Evolutionary conservation across 1,140 invertebrate genomes (phyloP).

Genomic region (Pristionchus pacificus): DNA sequence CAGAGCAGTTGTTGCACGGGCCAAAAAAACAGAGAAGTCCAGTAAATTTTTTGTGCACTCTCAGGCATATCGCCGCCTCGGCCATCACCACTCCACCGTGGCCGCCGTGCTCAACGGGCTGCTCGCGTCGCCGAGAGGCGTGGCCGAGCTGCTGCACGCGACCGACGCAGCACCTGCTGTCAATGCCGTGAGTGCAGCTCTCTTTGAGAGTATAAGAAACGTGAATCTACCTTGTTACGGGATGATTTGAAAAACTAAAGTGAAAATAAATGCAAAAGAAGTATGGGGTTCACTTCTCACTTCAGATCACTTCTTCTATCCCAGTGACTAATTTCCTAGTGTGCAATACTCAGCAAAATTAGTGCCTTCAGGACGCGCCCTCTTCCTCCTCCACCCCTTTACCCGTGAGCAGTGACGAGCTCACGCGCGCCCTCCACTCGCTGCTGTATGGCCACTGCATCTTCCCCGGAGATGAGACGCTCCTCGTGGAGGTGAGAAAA

Average conservation of each 20-base stretch:
- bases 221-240: no score
- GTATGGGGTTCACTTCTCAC: conserved; percentile 58
- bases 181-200: no score
- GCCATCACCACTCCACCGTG: conserved; percentile 62
- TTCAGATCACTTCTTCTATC: conserved; percentile 43
- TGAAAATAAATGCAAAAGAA: no score
- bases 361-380: conserved; percentile 20
- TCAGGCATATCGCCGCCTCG: conserved; percentile 68
- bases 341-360: not conserved
- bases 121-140: conserved; percentile 37
- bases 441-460: conserved; percentile 79
- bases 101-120: conserved; percentile 35
- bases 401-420: conserved; percentile 62
- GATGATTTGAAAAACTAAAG: no score
- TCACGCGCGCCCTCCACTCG: conserved; percentile 71
- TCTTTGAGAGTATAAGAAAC: conserved; percentile 76
- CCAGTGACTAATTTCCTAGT: conserved; percentile 16
- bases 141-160: conserved; percentile 50
- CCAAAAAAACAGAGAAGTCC: no score
- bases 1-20: no score
- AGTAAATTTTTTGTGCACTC: no score
- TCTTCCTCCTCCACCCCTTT: no score
- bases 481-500: conserved; percentile 69
- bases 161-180: conserved; percentile 57
- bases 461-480: conserved; percentile 75